A percentile compares a stretch with the other conserved stretches of the same genome.
Conservation (phyloP, 1,140 invertebrate species). For the Nasonia giraulti region DNA sequence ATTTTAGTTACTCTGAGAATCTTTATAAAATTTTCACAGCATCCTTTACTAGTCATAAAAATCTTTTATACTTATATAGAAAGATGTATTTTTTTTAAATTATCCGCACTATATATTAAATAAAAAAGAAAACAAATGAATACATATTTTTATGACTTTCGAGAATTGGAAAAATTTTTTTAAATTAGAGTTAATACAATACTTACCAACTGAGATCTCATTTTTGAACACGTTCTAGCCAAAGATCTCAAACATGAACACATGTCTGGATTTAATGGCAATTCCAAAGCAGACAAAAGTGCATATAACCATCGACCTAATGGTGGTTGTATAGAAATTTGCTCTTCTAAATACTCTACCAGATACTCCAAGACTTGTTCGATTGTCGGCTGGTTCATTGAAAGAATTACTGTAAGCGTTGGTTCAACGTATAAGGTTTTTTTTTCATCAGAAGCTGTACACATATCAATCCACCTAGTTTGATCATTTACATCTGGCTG, state of each 20-base stretch:
- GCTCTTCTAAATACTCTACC: constrained; percentile 71
- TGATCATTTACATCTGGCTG: constrained; percentile 67
- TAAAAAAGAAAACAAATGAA: neutral
- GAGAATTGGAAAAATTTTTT: neutral
- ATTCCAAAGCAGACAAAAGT: constrained; percentile 75
- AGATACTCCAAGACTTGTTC: constrained; percentile 76
- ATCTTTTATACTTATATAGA: neutral
- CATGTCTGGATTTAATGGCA: constrained; percentile 77
- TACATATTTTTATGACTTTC: neutral
- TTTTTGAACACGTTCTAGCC: constrained; percentile 74
- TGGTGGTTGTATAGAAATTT: constrained; percentile 60
- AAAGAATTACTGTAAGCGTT: constrained; percentile 71
- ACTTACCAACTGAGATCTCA: constrained; percentile 74
- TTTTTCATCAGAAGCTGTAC: constrained; percentile 50
- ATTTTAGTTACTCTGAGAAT: neutral
- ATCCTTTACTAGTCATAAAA: constrained; percentile 22
- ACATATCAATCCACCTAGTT: constrained; percentile 64
- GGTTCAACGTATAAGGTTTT: constrained; percentile 60
- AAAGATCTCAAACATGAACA: constrained; percentile 75
- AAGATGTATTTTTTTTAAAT: constrained; percentile 5
- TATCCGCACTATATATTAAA: neutral
- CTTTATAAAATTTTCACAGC: neutral
- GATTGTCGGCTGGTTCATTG: constrained; percentile 73
- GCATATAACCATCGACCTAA: constrained; percentile 78
- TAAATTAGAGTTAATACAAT: constrained; percentile 31